phyloP scores from a whole-genome alignment of 2,113 vertebrate genomes.

The Solea senegalensis region DNA sequence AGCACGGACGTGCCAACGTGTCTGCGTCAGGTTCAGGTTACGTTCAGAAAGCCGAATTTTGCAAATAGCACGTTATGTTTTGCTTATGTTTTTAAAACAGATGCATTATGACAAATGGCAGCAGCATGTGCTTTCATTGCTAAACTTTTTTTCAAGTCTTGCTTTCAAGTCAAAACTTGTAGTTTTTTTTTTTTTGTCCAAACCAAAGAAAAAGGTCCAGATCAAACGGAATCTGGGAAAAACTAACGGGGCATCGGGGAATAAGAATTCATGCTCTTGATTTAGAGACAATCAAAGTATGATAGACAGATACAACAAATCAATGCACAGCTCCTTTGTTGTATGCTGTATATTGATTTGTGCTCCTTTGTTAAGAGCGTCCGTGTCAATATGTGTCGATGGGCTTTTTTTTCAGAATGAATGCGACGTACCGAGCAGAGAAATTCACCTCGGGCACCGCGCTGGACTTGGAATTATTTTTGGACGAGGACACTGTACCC shows the following conservation, averaged over 20 bases:
- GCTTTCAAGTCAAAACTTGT: too few species aligned
- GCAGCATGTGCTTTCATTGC: too few species aligned
- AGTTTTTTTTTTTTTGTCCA: too few species aligned
- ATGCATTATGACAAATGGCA: too few species aligned
- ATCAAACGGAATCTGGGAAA: background rate
- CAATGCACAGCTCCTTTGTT: too few species aligned
- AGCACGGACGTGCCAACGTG: background rate
- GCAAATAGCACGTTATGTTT: background rate
- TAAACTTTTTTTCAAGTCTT: too few species aligned
- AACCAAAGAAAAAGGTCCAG: background rate
- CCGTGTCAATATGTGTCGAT: background rate
- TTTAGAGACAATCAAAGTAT: too few species aligned
- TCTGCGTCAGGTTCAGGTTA: background rate
- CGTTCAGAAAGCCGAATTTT: conserved; percentile 11
- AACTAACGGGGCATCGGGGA: background rate
- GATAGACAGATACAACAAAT: too few species aligned
- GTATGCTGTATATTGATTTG: too few species aligned
- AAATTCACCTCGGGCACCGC: conserved; percentile 20
- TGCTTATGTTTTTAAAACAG: too few species aligned
- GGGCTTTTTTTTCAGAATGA: background rate
- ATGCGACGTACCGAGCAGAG: background rate
- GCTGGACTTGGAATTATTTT: conserved; percentile 21
- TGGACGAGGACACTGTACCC: conserved; percentile 15
- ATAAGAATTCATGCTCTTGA: background rate
- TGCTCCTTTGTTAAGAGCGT: background rate